A percentile compares a stretch with the other conserved stretches of the same genome.
Evolutionary conservation across 2,113 vertebrate species (phyloP).

Genomic region (Cariama cristata): DNA sequence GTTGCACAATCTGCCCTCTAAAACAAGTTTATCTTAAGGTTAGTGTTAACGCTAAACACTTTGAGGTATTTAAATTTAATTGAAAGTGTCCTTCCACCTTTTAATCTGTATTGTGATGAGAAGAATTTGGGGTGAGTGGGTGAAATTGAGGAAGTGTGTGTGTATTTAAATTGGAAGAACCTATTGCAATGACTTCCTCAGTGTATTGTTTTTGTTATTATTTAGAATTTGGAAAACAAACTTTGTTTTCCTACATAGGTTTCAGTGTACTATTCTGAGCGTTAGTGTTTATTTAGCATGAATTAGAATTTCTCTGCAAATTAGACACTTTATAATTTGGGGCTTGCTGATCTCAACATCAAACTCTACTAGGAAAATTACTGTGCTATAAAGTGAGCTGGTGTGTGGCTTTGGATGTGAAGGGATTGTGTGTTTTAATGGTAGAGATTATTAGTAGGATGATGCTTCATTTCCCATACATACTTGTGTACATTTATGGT

Average conservation of each 20-base stretch:
- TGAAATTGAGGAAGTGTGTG: neutral
- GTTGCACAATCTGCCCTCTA: neutral
- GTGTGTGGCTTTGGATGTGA: accelerated
- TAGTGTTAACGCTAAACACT: neutral
- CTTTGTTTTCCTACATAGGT: neutral
- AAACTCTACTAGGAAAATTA: accelerated
- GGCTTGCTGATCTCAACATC: neutral
- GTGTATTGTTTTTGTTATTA: accelerated
- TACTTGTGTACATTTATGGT: accelerated
- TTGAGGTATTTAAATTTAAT: neutral
- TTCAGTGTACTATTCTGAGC: neutral
- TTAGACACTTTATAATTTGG: neutral
- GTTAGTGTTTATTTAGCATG: neutral
- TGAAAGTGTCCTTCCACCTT: neutral
- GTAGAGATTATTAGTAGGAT: accelerated
- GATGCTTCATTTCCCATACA: accelerated
- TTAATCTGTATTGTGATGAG: neutral
- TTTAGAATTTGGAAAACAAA: neutral
- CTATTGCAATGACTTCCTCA: neutral
- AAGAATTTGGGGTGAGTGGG: neutral
- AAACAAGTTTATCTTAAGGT: neutral
- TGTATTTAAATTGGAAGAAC: neutral
- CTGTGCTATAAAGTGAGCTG: accelerated
- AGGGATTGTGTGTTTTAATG: neutral
- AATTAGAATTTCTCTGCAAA: neutral